phyloP scores from a whole-genome alignment of 2,797 vertebrate genomes.

The Allobates femoralis region DNA sequence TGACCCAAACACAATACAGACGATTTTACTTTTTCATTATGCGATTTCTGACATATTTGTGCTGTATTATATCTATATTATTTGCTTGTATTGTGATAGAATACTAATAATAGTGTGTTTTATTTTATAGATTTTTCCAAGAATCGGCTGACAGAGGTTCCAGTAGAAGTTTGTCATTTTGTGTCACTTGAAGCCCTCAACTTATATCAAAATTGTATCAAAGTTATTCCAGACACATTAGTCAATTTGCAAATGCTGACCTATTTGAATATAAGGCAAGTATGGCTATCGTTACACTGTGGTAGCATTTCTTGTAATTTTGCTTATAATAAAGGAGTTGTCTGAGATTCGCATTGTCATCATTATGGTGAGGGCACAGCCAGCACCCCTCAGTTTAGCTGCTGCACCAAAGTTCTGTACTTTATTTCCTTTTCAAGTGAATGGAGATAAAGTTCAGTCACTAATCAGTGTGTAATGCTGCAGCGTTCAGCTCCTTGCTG shows the following conservation, averaged over 20 bases:
- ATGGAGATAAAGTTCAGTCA: too few species aligned
- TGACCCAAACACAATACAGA: neutral
- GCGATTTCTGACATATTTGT: neutral
- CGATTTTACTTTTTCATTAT: neutral
- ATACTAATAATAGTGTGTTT: neutral
- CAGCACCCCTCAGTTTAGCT: too few species aligned
- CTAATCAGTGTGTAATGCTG: too few species aligned
- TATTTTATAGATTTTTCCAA: conserved; percentile 87
- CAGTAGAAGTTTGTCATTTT: conserved; percentile 86
- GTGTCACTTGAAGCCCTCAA: conserved; percentile 92
- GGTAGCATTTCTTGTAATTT: neutral
- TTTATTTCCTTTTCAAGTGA: too few species aligned
- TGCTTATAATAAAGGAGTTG: neutral
- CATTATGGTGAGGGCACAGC: too few species aligned
- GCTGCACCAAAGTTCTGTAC: too few species aligned
- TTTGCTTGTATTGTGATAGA: neutral
- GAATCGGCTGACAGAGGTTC: conserved; percentile 89
- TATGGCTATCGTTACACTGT: conserved; percentile 24
- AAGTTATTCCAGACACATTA: conserved; percentile 88
- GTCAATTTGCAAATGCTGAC: conserved; percentile 88
- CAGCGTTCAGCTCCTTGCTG: too few species aligned
- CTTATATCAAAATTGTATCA: conserved; percentile 95
- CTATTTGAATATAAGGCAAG: conserved; percentile 90
- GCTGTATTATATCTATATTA: neutral
- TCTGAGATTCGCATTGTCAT: too few species aligned